Base-by-base conservation (phyloP, 2,113 vertebrate genomes). In the Pachypanchax playfairii region DNA sequence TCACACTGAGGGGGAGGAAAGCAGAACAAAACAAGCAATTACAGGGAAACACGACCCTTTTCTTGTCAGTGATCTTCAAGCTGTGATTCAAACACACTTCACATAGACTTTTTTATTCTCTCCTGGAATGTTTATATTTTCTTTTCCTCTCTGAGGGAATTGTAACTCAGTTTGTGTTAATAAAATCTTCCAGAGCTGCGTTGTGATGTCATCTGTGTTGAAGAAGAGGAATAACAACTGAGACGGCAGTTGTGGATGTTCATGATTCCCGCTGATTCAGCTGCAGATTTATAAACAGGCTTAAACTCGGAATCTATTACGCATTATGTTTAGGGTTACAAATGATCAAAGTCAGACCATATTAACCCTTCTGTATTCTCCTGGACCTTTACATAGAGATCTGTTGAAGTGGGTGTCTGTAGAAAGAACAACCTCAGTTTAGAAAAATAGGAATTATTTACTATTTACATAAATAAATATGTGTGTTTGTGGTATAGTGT, bases 111-210 rank as follows among this genome's bases (percentile, higher is more conserved):
- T n/a, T 24, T 25, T 13, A 1, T 1, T 24, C 58, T 61, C 76
- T 63, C 29, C 33, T 73, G 73, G 17, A 64, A 52, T 48, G 42
- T 70, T 67, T 24, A 21, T 39, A 59, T 75, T 72, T 68, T 15
- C 46, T 65, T 35, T 51, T 26, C n/a, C 38, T 51, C 47, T 74
- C 72, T 53, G 49, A 61, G 77, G 66, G 71, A 79, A 78, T 57
- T 70, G 66, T 63, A 69, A 74, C 24, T 50, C 15, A 4, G 39
- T 52, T 75, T 72, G 72, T 74, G 74, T 70, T 77, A 72, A 83
- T 79, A 66, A 63, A 71, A 39, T 67, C 44, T 52, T 48, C 11
- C 28, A 17, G 54, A 69, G 55, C 17, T 13, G 20, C 43, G 38
- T 10, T 61, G 44, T 44, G 46, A 64, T 73, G 38, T 56, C 47